Conservation (phyloP, 2,797 vertebrate species). For the Poeciliopsis paucimaculata region DNA sequence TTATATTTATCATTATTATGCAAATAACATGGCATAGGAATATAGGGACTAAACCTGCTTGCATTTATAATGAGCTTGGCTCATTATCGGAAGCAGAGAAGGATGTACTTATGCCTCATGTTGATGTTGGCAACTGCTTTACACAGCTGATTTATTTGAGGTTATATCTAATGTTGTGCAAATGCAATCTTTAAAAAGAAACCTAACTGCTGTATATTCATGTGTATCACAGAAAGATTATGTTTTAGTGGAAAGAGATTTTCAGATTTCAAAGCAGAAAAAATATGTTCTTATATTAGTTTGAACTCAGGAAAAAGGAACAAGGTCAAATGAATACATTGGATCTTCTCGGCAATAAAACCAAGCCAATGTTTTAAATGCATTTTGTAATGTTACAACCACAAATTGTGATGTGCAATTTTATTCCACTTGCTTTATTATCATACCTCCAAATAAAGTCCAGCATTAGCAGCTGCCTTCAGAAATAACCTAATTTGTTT, state of each 20-base stretch:
- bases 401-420: background rate
- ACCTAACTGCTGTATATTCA: background rate
- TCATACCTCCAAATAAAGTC: background rate
- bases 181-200: background rate
- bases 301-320: background rate
- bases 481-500: background rate
- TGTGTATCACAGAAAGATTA: background rate
- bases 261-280: background rate
- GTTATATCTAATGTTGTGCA: background rate
- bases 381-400: background rate
- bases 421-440: background rate
- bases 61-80: slow-evolving; percentile 21
- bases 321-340: background rate
- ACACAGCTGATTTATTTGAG: background rate
- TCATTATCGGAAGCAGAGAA: slow-evolving; percentile 26
- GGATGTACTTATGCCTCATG: background rate
- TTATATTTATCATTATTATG: background rate
- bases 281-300: background rate
- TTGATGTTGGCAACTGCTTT: background rate
- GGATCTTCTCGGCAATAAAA: background rate
- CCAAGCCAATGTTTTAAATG: background rate
- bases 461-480: background rate
- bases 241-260: background rate
- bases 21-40: background rate
- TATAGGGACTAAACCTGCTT: background rate